Percentiles rank a stretch among this genome's conserved stretches.
Evolutionary conservation across 1,140 invertebrate genomes (phyloP).

Genomic region (Luehdorfia chinensis): DNA sequence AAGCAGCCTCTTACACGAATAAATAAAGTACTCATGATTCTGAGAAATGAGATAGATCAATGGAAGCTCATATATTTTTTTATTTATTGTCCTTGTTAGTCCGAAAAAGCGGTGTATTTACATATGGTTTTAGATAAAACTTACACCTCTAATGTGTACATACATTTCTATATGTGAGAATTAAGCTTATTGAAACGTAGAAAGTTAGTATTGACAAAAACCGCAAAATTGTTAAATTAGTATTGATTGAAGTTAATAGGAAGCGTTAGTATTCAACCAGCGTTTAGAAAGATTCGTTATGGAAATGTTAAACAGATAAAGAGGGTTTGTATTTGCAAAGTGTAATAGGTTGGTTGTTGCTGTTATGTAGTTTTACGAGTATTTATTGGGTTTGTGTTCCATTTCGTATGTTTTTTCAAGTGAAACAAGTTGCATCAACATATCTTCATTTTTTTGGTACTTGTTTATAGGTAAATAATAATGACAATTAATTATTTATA

Average conservation of each 20-base stretch:
- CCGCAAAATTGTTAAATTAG: slow-evolving; percentile 6
- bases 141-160: background rate
- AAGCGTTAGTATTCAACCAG: slow-evolving; percentile 8
- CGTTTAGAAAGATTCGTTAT: background rate
- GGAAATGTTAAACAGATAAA: slow-evolving; percentile 7
- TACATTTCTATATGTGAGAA: slow-evolving; percentile 4
- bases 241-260: slow-evolving; percentile 11
- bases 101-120: slow-evolving; percentile 11
- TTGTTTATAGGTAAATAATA: too few relatives aligned
- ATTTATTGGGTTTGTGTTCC: slow-evolving; percentile 9
- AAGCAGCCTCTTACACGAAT: slow-evolving; percentile 3
- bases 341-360: slow-evolving; percentile 11
- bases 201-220: slow-evolving; percentile 14
- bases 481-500: too few relatives aligned
- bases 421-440: slow-evolving; percentile 12
- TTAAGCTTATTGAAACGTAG: slow-evolving; percentile 9
- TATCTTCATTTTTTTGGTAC: slow-evolving; percentile 13
- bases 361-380: slow-evolving; percentile 17
- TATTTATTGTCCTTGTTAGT: background rate
- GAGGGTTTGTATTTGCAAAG: slow-evolving; percentile 12
- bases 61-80: slow-evolving; percentile 2
- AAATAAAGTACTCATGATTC: too few relatives aligned
- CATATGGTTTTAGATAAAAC: slow-evolving; percentile 2
- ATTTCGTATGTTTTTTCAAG: slow-evolving; percentile 5
- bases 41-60: slow-evolving; percentile 2